phyloP scores from a whole-genome alignment of 2,888 invertebrate species.

The Callimorpha dominula region DNA sequence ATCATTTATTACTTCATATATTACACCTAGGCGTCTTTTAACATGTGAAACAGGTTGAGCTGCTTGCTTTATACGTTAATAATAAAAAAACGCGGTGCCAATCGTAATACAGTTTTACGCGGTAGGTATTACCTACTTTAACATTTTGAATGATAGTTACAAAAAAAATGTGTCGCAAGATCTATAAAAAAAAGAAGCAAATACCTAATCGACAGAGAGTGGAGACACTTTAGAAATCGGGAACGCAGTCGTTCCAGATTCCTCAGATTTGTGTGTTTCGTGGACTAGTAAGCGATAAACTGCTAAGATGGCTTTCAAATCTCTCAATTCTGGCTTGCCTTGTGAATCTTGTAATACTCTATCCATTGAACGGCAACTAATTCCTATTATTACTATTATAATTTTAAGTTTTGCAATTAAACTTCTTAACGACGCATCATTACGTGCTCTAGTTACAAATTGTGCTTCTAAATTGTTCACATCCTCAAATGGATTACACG shows the following conservation, averaged over 20 bases:
- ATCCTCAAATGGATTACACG: slow-evolving; percentile 4
- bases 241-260: too few relatives aligned
- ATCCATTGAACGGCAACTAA: too few relatives aligned
- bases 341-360: too few relatives aligned
- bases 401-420: not conserved
- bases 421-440: not conserved
- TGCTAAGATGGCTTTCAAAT: too few relatives aligned
- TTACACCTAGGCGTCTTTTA: not conserved
- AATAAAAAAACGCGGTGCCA: not conserved
- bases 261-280: too few relatives aligned
- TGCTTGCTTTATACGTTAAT: not conserved
- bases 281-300: too few relatives aligned
- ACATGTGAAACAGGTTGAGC: not conserved
- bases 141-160: not conserved
- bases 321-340: too few relatives aligned
- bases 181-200: too few relatives aligned
- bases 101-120: not conserved
- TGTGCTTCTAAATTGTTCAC: slow-evolving; percentile 1
- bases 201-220: too few relatives aligned
- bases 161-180: not conserved
- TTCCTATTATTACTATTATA: too few relatives aligned
- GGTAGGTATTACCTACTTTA: not conserved
- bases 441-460: not conserved
- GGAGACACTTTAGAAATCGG: too few relatives aligned
- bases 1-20: not conserved